phyloP scores from a whole-genome alignment of 2,888 invertebrate species.

The Polydrusus tereticollis region DNA sequence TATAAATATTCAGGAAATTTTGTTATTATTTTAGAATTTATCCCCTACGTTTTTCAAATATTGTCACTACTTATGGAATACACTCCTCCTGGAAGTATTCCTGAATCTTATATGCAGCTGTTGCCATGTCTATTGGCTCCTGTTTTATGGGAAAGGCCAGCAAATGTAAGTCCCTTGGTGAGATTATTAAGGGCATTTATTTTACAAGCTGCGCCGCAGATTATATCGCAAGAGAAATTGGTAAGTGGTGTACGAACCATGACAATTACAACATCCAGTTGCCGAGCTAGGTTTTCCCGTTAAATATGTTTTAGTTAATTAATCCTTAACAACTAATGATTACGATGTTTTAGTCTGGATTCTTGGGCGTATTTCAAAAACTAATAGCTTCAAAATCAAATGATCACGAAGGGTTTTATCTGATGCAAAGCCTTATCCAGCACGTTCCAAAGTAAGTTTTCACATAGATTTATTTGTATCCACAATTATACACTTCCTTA shows the following conservation, averaged over 20 bases:
- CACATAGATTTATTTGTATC: neutral
- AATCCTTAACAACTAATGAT: too few species aligned
- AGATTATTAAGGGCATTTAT: conserved; percentile 92
- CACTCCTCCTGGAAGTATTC: conserved; percentile 70
- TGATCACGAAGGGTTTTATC: conserved; percentile 95
- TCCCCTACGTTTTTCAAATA: conserved; percentile 99
- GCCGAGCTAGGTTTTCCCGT: too few species aligned
- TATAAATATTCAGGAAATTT: too few species aligned
- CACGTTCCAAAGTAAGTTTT: conserved; percentile 82
- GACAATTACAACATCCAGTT: too few species aligned
- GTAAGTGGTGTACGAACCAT: conserved; percentile 69
- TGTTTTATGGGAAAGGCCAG: conserved; percentile 92
- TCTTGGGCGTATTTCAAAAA: conserved; percentile 96
- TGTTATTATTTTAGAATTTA: conserved; percentile 80
- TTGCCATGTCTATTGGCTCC: conserved; percentile 93
- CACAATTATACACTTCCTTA: neutral
- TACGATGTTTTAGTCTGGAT: conserved; percentile 79
- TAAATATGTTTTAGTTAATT: too few species aligned
- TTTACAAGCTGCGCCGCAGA: conserved; percentile 77
- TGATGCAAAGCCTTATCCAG: conserved; percentile 88
- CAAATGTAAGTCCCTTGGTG: conserved; percentile 94
- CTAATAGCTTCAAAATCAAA: conserved; percentile 94
- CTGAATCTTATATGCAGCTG: conserved; percentile 89
- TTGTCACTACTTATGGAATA: conserved; percentile 90
- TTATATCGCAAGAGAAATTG: conserved; percentile 78